Conservation (phyloP, 1,140 invertebrate species). For the Tribolium madens region DNA sequence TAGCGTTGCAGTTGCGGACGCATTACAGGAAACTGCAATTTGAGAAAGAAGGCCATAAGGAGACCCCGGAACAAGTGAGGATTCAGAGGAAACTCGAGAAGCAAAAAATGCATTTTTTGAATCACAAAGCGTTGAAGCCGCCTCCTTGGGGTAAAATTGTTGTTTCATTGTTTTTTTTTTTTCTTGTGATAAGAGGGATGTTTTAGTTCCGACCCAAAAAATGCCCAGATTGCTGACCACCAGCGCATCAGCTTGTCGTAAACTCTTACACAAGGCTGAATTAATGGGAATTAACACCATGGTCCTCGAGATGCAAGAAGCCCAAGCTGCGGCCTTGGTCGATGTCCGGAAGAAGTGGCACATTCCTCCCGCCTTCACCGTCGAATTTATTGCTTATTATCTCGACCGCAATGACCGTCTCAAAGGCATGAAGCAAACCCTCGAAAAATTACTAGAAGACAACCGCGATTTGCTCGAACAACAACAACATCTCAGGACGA, state of each 20-base stretch:
- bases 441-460: conserved; percentile 81
- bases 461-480: conserved; percentile 79
- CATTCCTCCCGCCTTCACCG: conserved; percentile 89
- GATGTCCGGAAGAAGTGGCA: conserved; percentile 95
- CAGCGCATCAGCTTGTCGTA: conserved; percentile 88
- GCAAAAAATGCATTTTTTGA: conserved; percentile 80
- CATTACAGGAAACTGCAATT: conserved; percentile 74
- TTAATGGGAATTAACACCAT: conserved; percentile 89
- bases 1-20: conserved; percentile 87
- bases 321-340: conserved; percentile 81
- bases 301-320: conserved; percentile 83
- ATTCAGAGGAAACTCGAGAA: conserved; percentile 84
- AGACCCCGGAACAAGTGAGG: conserved; percentile 76
- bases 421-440: conserved; percentile 80
- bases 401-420: conserved; percentile 85
- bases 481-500: conserved; percentile 78
- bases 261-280: conserved; percentile 87
- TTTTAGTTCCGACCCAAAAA: conserved; percentile 90
- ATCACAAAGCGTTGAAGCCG: conserved; percentile 79
- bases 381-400: conserved; percentile 96
- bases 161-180: neutral
- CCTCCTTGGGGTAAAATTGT: conserved; percentile 83
- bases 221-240: conserved; percentile 91
- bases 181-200: neutral
- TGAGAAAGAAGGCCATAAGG: conserved; percentile 68